Conservation (phyloP, 1,140 invertebrate genomes). For the Pseudomyrmex cubaensis region DNA sequence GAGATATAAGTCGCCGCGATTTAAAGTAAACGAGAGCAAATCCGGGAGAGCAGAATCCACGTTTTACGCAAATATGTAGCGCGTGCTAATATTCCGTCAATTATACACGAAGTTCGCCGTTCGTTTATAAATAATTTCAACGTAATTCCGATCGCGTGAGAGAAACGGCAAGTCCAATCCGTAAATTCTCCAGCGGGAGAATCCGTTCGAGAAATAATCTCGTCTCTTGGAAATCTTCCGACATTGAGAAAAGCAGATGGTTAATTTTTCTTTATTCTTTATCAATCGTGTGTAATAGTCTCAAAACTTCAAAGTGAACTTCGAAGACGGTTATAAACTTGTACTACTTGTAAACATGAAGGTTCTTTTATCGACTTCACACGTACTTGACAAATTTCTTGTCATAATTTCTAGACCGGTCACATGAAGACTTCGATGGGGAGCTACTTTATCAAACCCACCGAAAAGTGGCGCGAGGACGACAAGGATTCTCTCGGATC, state of each 20-base stretch:
- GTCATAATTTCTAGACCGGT: conserved; percentile 86
- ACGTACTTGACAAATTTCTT: not conserved
- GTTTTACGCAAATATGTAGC: conserved; percentile 7
- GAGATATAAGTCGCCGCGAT: not conserved
- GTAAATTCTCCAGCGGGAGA: too few species aligned
- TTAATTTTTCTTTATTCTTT: too few species aligned
- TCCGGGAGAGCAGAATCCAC: not conserved
- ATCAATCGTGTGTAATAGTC: too few species aligned
- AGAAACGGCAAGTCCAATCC: not conserved
- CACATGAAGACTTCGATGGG: conserved; percentile 87
- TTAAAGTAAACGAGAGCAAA: conserved; percentile 39
- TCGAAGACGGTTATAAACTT: too few species aligned
- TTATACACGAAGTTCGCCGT: not conserved
- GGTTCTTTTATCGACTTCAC: too few species aligned
- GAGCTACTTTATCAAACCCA: conserved; percentile 88
- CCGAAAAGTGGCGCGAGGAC: conserved; percentile 82
- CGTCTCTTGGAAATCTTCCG: too few species aligned
- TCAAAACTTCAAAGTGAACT: too few species aligned
- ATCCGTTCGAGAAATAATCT: too few species aligned
- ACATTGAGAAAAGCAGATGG: too few species aligned
- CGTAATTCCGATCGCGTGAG: not conserved
- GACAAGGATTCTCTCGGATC: conserved; percentile 75
- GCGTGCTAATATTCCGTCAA: conserved; percentile 7
- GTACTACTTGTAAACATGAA: too few species aligned
- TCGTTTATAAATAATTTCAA: conserved; percentile 39